Conservation (phyloP, 2,113 vertebrate species). For the Pristiophorus japonicus region DNA sequence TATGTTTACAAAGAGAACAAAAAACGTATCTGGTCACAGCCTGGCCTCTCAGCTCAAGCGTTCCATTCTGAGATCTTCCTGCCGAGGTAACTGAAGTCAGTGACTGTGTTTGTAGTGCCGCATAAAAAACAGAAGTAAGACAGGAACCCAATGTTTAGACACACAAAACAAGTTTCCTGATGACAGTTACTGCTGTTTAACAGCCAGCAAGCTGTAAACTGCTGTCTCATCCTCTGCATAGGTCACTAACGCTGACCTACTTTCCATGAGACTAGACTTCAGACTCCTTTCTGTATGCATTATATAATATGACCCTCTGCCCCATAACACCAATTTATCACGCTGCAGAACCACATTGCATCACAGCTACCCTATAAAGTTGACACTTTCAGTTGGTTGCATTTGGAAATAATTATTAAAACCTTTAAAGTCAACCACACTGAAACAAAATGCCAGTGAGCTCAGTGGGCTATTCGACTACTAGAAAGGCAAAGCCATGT, state of each 20-base stretch:
- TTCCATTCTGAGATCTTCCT: not conserved
- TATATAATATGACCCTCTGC: not conserved
- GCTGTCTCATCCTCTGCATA: constrained; percentile 72
- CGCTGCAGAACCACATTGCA: not conserved
- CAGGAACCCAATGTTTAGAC: constrained; percentile 64
- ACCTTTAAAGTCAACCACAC: not conserved
- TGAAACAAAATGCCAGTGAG: not conserved
- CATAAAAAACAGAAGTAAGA: constrained; percentile 63
- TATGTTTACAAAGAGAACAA: not conserved
- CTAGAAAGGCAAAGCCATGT: no score
- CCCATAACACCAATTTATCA: not conserved
- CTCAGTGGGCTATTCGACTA: not conserved
- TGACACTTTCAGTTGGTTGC: not conserved
- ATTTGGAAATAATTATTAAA: constrained; percentile 26
- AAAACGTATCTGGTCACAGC: not conserved
- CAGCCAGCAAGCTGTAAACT: constrained; percentile 63
- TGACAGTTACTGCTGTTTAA: constrained; percentile 54
- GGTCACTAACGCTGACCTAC: constrained; percentile 68
- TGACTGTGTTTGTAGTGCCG: constrained; percentile 38
- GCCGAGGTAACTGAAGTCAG: not conserved
- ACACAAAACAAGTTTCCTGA: constrained; percentile 66
- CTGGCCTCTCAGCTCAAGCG: not conserved
- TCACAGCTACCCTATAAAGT: not conserved
- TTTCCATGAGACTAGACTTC: constrained; percentile 58
- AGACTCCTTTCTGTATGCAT: constrained; percentile 38